phyloP scores from a whole-genome alignment of 2,113 vertebrate genomes.

The Hirundichthys speculiger region DNA sequence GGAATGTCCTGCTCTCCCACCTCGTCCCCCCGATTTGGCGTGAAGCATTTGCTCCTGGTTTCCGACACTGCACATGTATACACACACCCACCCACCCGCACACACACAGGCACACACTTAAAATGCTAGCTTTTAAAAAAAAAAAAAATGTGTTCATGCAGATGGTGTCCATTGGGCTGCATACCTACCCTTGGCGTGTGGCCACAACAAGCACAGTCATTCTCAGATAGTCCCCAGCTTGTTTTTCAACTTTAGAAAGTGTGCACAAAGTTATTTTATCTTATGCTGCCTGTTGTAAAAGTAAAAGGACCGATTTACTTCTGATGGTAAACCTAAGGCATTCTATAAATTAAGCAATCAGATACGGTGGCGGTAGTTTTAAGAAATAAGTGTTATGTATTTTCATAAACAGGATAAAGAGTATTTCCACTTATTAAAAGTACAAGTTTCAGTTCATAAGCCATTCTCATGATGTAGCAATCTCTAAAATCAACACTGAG shows the following conservation, averaged over 20 bases:
- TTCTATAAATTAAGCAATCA: conserved; percentile 61
- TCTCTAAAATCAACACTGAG: conserved; percentile 31
- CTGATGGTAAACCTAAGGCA: conserved; percentile 55
- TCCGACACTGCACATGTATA: conserved; percentile 65
- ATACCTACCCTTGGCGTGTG: conserved; percentile 79
- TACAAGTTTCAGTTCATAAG: conserved; percentile 35
- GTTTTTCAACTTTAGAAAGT: conserved; percentile 74
- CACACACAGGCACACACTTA: conserved; percentile 33
- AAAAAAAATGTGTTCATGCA: conserved; percentile 75
- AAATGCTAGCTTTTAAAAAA: conserved; percentile 62
- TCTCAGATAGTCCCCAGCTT: conserved; percentile 79
- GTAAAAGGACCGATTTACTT: conserved; percentile 67
- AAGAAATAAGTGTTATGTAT: conserved; percentile 34
- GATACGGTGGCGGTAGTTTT: conserved; percentile 35
- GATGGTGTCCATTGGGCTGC: conserved; percentile 83
- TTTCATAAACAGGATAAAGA: conserved; percentile 12
- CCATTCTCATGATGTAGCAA: conserved; percentile 2
- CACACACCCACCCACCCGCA: conserved; percentile 36
- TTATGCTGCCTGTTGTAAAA: conserved; percentile 64
- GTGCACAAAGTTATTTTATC: conserved; percentile 77
- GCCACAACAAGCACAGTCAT: conserved; percentile 81
- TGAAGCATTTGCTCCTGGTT: conserved; percentile 79
- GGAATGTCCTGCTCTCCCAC: conserved; percentile 84
- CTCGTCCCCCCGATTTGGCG: conserved; percentile 77
- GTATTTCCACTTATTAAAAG: conserved; percentile 21